Evolutionary conservation across 2,888 invertebrate genomes (phyloP).

Genomic region (Ypsolopha sequella): DNA sequence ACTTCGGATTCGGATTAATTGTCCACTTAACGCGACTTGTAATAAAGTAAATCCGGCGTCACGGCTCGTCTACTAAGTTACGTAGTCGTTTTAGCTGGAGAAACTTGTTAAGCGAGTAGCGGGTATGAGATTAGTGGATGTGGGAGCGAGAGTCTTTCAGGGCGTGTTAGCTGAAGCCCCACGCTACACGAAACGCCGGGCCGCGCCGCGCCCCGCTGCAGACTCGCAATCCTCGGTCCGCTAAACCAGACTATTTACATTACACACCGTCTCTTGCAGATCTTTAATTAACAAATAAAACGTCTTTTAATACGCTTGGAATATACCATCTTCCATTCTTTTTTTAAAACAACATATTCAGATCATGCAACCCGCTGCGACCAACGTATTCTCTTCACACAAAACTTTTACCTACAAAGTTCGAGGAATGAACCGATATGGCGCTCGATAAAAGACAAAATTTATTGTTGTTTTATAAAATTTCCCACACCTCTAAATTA

Average conservation of each 20-base stretch:
- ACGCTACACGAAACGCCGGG: background rate
- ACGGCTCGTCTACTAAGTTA: constrained; percentile 45
- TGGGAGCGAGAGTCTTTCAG: background rate
- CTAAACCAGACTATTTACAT: constrained; percentile 3
- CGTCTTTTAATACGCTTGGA: background rate
- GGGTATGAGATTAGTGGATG: constrained; percentile 42
- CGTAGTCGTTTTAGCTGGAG: constrained; percentile 33
- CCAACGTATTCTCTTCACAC: too few species aligned
- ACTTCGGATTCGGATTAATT: constrained; percentile 45
- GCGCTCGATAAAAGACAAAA: too few species aligned
- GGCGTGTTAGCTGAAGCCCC: background rate
- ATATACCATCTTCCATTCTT: background rate
- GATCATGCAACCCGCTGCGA: background rate
- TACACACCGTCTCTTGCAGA: constrained; percentile 1
- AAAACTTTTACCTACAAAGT: too few species aligned
- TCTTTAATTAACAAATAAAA: constrained; percentile 1
- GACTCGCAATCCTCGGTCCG: background rate
- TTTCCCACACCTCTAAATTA: background rate
- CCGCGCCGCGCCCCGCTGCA: constrained; percentile 10
- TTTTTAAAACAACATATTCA: background rate
- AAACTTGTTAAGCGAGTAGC: constrained; percentile 46
- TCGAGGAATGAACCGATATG: too few species aligned
- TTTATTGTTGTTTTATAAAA: too few species aligned
- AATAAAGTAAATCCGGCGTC: constrained; percentile 49
- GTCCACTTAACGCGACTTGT: constrained; percentile 46